Evolutionary conservation across 2,888 invertebrate genomes (phyloP).

Genomic region (Epinotia demarniana): DNA sequence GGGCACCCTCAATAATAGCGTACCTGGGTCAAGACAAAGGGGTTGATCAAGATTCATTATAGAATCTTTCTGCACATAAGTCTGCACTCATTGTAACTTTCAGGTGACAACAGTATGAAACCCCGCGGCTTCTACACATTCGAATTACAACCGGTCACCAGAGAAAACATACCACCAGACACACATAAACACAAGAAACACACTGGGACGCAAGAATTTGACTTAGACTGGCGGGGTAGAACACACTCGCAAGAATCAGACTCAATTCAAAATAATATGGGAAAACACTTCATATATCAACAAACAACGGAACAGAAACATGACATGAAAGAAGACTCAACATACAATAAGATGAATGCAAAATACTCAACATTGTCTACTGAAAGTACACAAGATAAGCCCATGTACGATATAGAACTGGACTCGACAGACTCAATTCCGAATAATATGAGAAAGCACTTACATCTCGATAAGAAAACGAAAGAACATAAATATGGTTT

Average conservation of each 20-base stretch:
- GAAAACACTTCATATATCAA: conserved; percentile 7
- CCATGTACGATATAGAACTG: background rate
- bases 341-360: background rate
- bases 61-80: background rate
- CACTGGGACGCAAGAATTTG: too few species aligned
- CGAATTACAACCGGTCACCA: conserved; percentile 48
- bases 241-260: conserved; percentile 29
- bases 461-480: background rate
- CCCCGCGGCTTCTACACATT: conserved; percentile 59
- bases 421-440: background rate
- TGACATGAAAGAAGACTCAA: conserved; percentile 5
- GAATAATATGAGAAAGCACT: conserved; percentile 3
- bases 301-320: background rate
- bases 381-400: background rate
- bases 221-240: background rate
- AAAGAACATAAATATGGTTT: background rate
- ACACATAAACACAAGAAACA: background rate
- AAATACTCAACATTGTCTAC: conserved; percentile 1
- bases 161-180: conserved; percentile 38
- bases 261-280: conserved; percentile 43
- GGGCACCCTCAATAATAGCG: too few species aligned
- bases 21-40: too few species aligned
- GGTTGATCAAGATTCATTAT: background rate
- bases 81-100: conserved; percentile 42
- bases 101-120: conserved; percentile 60